phyloP scores from a whole-genome alignment of 2,113 vertebrate genomes.

The Otolemur garnettii region DNA sequence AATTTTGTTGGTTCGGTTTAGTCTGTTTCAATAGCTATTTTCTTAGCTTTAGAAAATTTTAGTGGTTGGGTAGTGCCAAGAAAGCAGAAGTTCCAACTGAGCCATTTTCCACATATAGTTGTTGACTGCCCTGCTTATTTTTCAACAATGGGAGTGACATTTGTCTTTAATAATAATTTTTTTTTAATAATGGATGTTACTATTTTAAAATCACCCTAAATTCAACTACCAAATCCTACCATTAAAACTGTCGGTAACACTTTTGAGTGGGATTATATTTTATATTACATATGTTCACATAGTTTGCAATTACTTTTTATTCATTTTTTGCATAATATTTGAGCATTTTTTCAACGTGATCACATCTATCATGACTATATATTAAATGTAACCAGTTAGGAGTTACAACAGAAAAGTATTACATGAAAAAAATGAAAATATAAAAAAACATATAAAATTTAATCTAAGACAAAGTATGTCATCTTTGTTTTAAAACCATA shows the following conservation, averaged over 20 bases:
- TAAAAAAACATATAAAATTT: neutral
- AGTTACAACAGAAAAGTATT: neutral
- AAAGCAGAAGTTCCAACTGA: neutral
- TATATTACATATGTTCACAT: neutral
- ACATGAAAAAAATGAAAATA: neutral
- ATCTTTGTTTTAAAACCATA: slow-evolving; percentile 21
- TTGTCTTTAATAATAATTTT: neutral
- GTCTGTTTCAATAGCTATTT: neutral
- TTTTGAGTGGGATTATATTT: neutral
- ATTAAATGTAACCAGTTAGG: neutral
- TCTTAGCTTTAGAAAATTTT: neutral
- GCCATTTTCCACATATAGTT: neutral
- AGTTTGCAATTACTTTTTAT: slow-evolving; percentile 25
- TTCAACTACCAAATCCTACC: neutral
- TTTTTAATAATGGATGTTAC: neutral
- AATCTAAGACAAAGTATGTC: neutral
- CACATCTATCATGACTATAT: neutral
- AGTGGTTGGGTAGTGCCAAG: neutral
- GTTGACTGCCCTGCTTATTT: neutral
- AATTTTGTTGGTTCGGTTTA: neutral
- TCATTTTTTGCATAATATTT: neutral
- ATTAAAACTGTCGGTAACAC: neutral
- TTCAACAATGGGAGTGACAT: neutral
- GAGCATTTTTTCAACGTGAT: neutral
- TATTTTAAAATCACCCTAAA: neutral